These are phyloP conservation scores for Rhopalosiphum nymphaeae DNA, from an alignment of 2,888 invertebrate species.

Conservation along the genomic window DNA sequence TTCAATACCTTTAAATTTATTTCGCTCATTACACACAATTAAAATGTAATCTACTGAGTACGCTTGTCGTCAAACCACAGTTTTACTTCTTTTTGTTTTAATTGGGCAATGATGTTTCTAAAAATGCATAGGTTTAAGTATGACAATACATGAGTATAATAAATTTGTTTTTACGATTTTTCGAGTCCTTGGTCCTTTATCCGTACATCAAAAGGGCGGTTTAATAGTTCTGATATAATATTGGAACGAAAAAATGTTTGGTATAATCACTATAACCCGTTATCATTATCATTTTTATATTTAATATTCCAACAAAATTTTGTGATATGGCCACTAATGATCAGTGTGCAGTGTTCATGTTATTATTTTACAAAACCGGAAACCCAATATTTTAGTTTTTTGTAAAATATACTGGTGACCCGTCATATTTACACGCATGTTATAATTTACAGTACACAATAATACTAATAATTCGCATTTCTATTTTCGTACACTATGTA, in stretches of 20 bases:
- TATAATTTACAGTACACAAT: neutral
- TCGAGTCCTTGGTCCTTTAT: neutral
- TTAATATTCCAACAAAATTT: neutral
- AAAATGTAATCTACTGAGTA: neutral
- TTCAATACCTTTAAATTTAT: neutral
- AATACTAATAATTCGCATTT: neutral
- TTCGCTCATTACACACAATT: neutral
- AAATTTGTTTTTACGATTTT: neutral
- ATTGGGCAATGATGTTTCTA: neutral
- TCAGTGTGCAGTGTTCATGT: neutral
- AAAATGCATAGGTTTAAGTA: neutral
- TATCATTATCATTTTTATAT: neutral
- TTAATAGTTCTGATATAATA: neutral
- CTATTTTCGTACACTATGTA: neutral
- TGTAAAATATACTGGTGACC: neutral
- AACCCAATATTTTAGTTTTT: slow-evolving; percentile 40
- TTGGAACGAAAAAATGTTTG: neutral
- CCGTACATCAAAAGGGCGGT: neutral
- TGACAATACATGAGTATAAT: neutral
- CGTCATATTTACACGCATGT: slow-evolving; percentile 25
- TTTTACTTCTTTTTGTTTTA: neutral
- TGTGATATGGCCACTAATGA: neutral
- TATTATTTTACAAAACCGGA: slow-evolving; percentile 31
- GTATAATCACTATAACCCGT: neutral
- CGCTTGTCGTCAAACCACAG: neutral